phyloP scores from a whole-genome alignment of 2,113 vertebrate species.

The Etia nguti region DNA sequence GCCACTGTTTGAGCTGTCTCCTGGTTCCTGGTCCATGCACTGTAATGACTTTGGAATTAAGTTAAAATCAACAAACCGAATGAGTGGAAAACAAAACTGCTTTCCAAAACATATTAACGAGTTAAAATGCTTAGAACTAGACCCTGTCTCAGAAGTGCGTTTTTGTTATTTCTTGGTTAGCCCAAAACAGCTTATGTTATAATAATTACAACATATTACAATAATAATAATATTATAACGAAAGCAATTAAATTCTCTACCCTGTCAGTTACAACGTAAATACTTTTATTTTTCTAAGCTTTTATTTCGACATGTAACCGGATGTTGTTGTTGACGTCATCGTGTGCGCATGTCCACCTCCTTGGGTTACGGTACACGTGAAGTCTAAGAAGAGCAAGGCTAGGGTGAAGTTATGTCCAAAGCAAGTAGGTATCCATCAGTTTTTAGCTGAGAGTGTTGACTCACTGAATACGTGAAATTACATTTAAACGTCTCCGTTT shows the following conservation, averaged over 20 bases:
- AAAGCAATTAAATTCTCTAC: background rate
- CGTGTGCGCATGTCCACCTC: background rate
- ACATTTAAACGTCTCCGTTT: background rate
- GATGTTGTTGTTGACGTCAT: constrained; percentile 12
- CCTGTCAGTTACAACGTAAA: background rate
- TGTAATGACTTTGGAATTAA: background rate
- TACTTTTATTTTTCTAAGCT: background rate
- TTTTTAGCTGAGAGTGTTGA: too few relatives aligned
- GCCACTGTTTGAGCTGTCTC: background rate
- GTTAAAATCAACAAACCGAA: background rate
- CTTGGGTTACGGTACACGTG: constrained; percentile 40
- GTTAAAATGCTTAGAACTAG: background rate
- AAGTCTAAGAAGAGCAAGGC: background rate
- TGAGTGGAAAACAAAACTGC: background rate
- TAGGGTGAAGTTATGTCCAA: constrained; percentile 61
- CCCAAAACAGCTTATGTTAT: background rate
- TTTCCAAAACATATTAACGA: background rate
- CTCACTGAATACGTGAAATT: background rate
- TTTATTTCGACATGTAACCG: constrained; percentile 52
- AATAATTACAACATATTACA: background rate
- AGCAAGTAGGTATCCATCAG: constrained; percentile 60
- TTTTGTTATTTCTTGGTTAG: background rate
- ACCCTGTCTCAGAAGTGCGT: background rate
- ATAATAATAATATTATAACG: background rate
- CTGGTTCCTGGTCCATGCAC: background rate